Conservation (phyloP, 1,140 invertebrate species). For the Cyclina sinensis region DNA sequence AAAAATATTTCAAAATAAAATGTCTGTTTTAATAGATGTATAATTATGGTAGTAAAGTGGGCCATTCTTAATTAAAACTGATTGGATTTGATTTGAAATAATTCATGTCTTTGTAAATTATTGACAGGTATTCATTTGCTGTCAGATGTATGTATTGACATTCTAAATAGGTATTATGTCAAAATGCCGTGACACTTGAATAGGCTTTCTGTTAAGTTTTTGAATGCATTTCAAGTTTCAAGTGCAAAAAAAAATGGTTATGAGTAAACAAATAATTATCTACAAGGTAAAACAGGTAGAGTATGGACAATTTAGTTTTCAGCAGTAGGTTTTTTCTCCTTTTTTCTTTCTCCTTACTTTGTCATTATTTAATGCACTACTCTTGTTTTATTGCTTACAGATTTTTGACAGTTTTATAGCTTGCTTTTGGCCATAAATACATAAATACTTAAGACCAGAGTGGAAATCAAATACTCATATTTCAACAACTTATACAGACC, state of each 20-base stretch:
- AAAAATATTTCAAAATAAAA: not conserved
- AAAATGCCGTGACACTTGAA: slow-evolving; percentile 49
- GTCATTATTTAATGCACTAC: too few species aligned
- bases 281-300: not conserved
- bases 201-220: not conserved
- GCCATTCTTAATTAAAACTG: slow-evolving; percentile 8
- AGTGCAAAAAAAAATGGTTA: slow-evolving; percentile 5
- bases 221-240: not conserved
- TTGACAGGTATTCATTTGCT: slow-evolving; percentile 39
- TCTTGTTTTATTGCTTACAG: too few species aligned
- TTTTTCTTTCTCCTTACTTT: too few species aligned
- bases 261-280: not conserved
- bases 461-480: too few species aligned
- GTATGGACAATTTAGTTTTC: too few species aligned
- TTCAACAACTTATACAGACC: too few species aligned
- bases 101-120: not conserved
- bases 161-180: slow-evolving; percentile 39
- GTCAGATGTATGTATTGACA: slow-evolving; percentile 5
- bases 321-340: too few species aligned
- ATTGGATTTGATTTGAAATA: slow-evolving; percentile 9
- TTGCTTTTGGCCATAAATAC: too few species aligned
- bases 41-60: not conserved
- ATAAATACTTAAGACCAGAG: too few species aligned
- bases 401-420: too few species aligned
- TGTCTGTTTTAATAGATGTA: slow-evolving; percentile 12